Conservation (phyloP, 2,113 vertebrate species). For the Nesogale talazaci region DNA sequence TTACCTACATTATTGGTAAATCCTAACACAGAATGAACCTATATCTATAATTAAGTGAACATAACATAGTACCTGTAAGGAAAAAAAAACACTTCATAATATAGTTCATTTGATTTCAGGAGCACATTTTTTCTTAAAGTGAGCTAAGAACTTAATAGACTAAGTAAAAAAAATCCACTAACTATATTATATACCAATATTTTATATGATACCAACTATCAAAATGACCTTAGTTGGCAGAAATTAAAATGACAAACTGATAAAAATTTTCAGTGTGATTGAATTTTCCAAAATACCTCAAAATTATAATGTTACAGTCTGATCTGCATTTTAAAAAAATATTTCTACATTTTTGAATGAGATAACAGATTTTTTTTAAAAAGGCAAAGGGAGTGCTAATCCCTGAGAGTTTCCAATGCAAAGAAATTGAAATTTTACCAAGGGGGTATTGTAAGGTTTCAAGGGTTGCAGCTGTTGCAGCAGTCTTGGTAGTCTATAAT, state of each 20-base stretch:
- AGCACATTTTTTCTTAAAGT: not conserved
- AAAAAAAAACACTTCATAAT: constrained; percentile 1
- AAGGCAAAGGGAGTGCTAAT: not conserved
- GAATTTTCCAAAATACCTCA: not conserved
- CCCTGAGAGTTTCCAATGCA: not conserved
- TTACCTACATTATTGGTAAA: not conserved
- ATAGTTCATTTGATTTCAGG: not conserved
- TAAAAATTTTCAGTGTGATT: not conserved
- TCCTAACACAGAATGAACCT: not conserved
- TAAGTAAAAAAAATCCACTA: not conserved
- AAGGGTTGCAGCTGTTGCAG: not conserved
- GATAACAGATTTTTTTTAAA: not conserved
- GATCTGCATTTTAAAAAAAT: not conserved
- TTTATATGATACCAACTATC: not conserved
- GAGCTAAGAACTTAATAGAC: not conserved
- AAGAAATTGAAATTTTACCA: not conserved
- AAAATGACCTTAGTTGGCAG: not conserved
- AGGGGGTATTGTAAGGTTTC: not conserved
- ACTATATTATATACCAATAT: not conserved
- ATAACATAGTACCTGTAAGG: not conserved
- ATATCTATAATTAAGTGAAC: not conserved
- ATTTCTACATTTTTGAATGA: not conserved
- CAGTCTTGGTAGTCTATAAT: not conserved
- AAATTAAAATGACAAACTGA: not conserved
- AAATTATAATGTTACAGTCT: not conserved